These are phyloP conservation scores for Amblyopsis rosae DNA, from an alignment of 2,113 vertebrate genomes.

Conservation along the genomic window DNA sequence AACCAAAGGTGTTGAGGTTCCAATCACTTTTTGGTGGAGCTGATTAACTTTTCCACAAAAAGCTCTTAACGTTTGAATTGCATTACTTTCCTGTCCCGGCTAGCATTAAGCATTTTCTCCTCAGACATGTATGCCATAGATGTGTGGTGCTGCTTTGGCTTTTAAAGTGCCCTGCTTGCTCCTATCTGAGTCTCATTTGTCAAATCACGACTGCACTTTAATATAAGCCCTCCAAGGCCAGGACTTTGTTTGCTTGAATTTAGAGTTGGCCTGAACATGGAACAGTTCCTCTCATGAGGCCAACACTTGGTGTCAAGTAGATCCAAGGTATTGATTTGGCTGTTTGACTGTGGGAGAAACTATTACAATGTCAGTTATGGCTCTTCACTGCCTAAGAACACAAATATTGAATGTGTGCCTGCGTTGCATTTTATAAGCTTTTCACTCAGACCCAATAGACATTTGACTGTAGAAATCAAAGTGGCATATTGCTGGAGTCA, in stretches of 20 bases:
- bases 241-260: slow-evolving; percentile 51
- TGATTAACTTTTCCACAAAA: not conserved
- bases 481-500: slow-evolving; percentile 18
- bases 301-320: slow-evolving; percentile 20
- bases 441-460: slow-evolving; percentile 14
- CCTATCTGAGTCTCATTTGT: slow-evolving; percentile 66
- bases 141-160: slow-evolving; percentile 32
- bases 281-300: slow-evolving; percentile 43
- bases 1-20: too few relatives aligned
- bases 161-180: slow-evolving; percentile 51
- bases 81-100: slow-evolving; percentile 35
- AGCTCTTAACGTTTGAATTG: slow-evolving; percentile 25
- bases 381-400: not conserved
- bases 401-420: slow-evolving; percentile 30
- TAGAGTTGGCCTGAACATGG: slow-evolving; percentile 42
- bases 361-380: not conserved
- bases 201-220: slow-evolving; percentile 67
- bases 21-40: too few relatives aligned
- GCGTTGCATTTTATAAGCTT: slow-evolving; percentile 8
- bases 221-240: slow-evolving; percentile 51
- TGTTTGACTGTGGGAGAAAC: slow-evolving; percentile 15
- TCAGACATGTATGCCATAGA: slow-evolving; percentile 50
- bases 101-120: slow-evolving; percentile 50
- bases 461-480: slow-evolving; percentile 14
- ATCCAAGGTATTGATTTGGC: slow-evolving; percentile 46